A percentile compares a stretch with the other conserved stretches of the same genome.
Conservation (phyloP, 2,888 invertebrate species). For the Tachina lurida region DNA sequence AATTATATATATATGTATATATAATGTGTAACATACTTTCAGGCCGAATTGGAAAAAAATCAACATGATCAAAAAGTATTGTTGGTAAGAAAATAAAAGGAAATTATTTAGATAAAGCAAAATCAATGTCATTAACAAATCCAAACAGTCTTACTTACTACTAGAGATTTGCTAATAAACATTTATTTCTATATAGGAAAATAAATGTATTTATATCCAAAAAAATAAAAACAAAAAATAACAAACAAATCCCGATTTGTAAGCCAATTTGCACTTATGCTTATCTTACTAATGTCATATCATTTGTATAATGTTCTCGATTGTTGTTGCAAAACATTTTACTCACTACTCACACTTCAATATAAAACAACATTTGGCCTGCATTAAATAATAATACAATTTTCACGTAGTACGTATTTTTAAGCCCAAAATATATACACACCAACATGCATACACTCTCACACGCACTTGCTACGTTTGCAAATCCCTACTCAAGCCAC, state of each 20-base stretch:
- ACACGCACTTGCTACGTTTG: neutral
- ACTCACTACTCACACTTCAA: neutral
- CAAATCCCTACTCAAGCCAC: slow-evolving; percentile 37
- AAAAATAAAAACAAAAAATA: slow-evolving; percentile 59
- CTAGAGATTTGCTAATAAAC: slow-evolving; percentile 20
- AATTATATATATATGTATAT: slow-evolving; percentile 25
- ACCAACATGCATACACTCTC: neutral
- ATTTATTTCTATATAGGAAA: slow-evolving; percentile 14
- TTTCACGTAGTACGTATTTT: slow-evolving; percentile 35
- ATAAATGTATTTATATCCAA: slow-evolving; percentile 26
- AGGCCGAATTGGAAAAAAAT: slow-evolving; percentile 7
- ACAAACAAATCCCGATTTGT: slow-evolving; percentile 82
- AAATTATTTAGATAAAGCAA: slow-evolving; percentile 41
- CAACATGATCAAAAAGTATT: neutral
- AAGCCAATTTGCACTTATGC: slow-evolving; percentile 83
- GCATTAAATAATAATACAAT: slow-evolving; percentile 62
- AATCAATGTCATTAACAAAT: slow-evolving; percentile 66
- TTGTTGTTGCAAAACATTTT: slow-evolving; percentile 60
- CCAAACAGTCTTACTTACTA: slow-evolving; percentile 21
- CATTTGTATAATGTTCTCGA: slow-evolving; percentile 83
- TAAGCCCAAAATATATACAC: slow-evolving; percentile 8
- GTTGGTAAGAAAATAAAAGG: slow-evolving; percentile 25
- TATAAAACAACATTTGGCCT: slow-evolving; percentile 20
- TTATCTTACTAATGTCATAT: slow-evolving; percentile 83
- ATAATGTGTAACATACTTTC: slow-evolving; percentile 42